Conservation (phyloP, 1,140 invertebrate genomes). For the Aphelenchoides besseyi region DNA sequence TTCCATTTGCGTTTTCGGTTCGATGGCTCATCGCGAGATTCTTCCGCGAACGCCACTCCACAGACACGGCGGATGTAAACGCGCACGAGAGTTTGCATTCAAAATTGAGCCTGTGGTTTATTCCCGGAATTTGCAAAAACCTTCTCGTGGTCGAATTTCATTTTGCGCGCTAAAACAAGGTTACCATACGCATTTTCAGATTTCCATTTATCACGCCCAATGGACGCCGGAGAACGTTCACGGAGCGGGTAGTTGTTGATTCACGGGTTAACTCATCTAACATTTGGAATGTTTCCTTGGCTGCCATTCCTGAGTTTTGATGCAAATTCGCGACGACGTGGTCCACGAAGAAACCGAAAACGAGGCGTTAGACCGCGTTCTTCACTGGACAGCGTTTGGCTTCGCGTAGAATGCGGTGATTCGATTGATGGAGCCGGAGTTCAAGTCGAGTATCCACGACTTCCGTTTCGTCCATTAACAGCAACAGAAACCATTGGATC, state of each 20-base stretch:
- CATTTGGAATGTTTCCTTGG: slow-evolving; percentile 27
- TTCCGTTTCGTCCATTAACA: neutral
- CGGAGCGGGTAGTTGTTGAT: neutral
- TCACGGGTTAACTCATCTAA: neutral
- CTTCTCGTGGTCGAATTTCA: too few species aligned
- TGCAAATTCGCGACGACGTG: slow-evolving; percentile 15
- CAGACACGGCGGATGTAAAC: too few species aligned
- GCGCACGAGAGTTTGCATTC: too few species aligned
- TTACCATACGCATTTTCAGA: neutral
- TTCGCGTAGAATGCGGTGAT: neutral
- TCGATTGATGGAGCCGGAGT: neutral
- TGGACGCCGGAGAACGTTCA: neutral
- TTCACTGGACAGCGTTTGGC: slow-evolving; percentile 17
- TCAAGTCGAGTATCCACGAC: neutral
- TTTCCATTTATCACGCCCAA: neutral
- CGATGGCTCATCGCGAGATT: too few species aligned
- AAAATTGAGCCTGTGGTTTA: too few species aligned
- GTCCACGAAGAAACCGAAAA: neutral
- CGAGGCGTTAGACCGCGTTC: neutral
- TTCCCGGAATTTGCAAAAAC: too few species aligned
- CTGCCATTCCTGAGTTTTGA: slow-evolving; percentile 26
- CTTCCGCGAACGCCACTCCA: too few species aligned
- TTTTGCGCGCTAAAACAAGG: too few species aligned
- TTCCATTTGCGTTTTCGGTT: too few species aligned
- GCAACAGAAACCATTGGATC: slow-evolving; percentile 10